phyloP scores from a whole-genome alignment of 1,140 invertebrate genomes.

The Lethocerus indicus region DNA sequence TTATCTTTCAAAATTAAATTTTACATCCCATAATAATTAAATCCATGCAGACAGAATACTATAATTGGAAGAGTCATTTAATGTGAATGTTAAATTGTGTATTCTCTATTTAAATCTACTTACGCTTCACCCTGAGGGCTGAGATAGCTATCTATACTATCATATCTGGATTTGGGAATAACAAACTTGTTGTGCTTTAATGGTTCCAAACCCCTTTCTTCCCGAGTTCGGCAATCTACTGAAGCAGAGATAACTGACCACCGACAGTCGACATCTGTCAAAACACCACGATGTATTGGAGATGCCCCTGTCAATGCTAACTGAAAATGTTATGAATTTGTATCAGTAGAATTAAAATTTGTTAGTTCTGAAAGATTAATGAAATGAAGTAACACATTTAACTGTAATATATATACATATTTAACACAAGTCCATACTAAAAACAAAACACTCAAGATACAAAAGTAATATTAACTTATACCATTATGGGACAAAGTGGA shows the following conservation, averaged over 20 bases:
- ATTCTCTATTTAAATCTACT: constrained; percentile 19
- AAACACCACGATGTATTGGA: constrained; percentile 80
- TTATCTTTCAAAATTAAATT: not conserved
- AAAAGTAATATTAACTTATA: constrained; percentile 23
- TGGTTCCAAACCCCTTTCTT: constrained; percentile 75
- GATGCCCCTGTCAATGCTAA: constrained; percentile 91
- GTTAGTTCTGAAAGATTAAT: constrained; percentile 4
- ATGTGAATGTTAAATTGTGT: too few relatives aligned
- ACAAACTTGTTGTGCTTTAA: constrained; percentile 59
- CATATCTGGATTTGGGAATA: constrained; percentile 93
- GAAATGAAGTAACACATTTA: constrained; percentile 1
- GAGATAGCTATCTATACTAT: constrained; percentile 94
- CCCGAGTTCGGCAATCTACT: constrained; percentile 87
- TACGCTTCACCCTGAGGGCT: constrained; percentile 64
- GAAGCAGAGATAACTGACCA: constrained; percentile 92
- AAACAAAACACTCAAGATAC: not conserved
- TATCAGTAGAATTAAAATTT: not conserved
- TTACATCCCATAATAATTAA: not conserved
- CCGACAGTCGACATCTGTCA: constrained; percentile 90
- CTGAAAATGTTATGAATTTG: constrained; percentile 26
- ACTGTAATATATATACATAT: constrained; percentile 13
- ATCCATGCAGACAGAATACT: not conserved
- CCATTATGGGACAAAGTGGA: constrained; percentile 93
- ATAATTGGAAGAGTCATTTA: not conserved
- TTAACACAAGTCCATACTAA: constrained; percentile 10